A percentile compares a stretch with the other conserved stretches of the same genome.
Conservation (phyloP, 2,797 vertebrate species). For the Uromys caudimaculatus region DNA sequence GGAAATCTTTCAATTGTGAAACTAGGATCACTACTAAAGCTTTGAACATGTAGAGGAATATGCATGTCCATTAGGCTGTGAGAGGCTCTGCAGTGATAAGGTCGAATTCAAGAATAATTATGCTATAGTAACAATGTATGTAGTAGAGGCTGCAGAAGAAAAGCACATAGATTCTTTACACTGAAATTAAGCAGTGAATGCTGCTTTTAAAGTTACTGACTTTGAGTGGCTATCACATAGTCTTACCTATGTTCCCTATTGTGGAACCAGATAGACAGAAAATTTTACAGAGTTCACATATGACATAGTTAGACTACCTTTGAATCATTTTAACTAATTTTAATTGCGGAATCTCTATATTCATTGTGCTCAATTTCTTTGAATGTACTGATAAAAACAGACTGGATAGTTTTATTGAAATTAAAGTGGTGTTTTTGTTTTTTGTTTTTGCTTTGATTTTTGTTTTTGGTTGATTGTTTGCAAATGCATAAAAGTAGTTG, state of each 20-base stretch:
- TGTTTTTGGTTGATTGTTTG: neutral
- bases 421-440: neutral
- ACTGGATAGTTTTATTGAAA: neutral
- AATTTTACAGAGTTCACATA: neutral
- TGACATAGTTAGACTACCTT: neutral
- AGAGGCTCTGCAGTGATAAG: conserved; percentile 26
- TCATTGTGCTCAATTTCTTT: conserved; percentile 45
- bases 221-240: neutral
- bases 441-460: neutral
- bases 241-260: conserved; percentile 5
- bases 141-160: neutral
- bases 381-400: conserved; percentile 24
- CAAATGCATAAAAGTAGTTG: conserved; percentile 35
- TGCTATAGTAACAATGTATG: neutral
- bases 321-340: conserved; percentile 7
- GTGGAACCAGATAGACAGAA: neutral
- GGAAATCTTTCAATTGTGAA: conserved; percentile 36
- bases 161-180: neutral
- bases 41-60: neutral
- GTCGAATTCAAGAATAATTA: conserved; percentile 25
- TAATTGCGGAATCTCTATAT: neutral
- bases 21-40: neutral
- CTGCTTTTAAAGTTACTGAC: conserved; percentile 1
- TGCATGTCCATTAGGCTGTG: neutral
- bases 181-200: neutral